These are phyloP conservation scores for Apamea monoglypha DNA, from an alignment of 2,888 invertebrate species.

Conservation along the genomic window DNA sequence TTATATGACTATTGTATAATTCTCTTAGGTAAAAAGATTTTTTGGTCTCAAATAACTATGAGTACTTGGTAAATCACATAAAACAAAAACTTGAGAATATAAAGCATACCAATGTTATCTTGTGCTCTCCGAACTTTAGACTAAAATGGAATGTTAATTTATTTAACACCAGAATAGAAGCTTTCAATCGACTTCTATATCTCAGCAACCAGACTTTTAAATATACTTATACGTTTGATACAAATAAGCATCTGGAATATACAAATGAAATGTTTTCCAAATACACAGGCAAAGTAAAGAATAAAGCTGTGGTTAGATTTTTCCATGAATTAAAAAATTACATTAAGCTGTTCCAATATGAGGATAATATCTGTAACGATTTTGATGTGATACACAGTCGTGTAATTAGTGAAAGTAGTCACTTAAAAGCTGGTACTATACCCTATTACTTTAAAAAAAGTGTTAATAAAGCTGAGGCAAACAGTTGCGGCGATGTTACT, in stretches of 20 bases:
- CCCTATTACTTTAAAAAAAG: not conserved
- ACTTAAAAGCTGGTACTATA: not conserved
- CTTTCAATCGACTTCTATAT: constrained; percentile 23
- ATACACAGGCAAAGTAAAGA: constrained; percentile 20
- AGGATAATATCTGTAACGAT: not conserved
- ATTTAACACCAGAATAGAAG: constrained; percentile 33
- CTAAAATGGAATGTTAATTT: constrained; percentile 18
- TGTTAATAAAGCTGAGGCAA: too few species aligned
- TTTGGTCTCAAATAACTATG: not conserved
- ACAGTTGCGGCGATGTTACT: too few species aligned
- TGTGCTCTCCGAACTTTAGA: constrained; percentile 11
- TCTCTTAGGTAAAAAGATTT: not conserved
- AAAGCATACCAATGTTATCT: not conserved
- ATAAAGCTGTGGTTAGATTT: not conserved
- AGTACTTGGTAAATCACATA: not conserved
- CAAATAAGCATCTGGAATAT: constrained; percentile 17
- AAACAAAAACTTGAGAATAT: not conserved
- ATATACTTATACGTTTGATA: constrained; percentile 22
- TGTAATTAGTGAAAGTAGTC: not conserved
- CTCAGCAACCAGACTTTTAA: constrained; percentile 11
- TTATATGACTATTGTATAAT: not conserved
- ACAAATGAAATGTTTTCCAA: constrained; percentile 22
- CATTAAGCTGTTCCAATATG: not conserved
- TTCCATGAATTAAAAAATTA: constrained; percentile 12
- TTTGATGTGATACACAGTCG: not conserved